Percentiles rank a stretch among this genome's conserved stretches.
Evolutionary conservation across 2,113 vertebrate genomes (phyloP).

Genomic region (Synodontis membranacea): DNA sequence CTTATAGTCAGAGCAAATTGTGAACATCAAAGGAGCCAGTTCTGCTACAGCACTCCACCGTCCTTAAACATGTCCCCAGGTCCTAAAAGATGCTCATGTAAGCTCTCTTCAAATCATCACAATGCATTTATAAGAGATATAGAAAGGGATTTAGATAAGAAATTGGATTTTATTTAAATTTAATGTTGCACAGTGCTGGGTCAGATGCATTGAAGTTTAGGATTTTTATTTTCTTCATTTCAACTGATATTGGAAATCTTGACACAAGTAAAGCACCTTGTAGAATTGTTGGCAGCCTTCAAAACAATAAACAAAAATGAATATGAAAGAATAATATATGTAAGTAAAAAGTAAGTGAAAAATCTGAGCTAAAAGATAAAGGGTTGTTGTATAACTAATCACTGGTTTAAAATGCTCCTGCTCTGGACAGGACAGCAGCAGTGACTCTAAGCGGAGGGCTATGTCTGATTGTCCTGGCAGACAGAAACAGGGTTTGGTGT

Average conservation of each 20-base stretch:
- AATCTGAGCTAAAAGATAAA: too few relatives aligned
- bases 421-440: too few relatives aligned
- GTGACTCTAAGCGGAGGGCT: too few relatives aligned
- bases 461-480: too few relatives aligned
- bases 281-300: background rate
- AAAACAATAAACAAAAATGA: background rate
- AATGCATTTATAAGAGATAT: conserved; percentile 58
- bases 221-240: conserved; percentile 53
- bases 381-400: too few relatives aligned
- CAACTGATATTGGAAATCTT: too few relatives aligned
- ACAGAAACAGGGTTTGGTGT: too few relatives aligned
- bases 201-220: conserved; percentile 52
- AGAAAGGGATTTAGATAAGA: conserved; percentile 33
- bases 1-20: background rate
- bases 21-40: conserved; percentile 30
- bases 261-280: background rate
- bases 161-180: conserved; percentile 56
- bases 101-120: conserved; percentile 64
- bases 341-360: too few relatives aligned
- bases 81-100: conserved; percentile 65
- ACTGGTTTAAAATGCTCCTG: too few relatives aligned
- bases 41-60: conserved; percentile 44
- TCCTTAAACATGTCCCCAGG: conserved; percentile 55
- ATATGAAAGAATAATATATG: background rate
- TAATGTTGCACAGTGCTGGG: conserved; percentile 56